Conservation (phyloP, 2,113 vertebrate genomes). For the Rhineura floridana region DNA sequence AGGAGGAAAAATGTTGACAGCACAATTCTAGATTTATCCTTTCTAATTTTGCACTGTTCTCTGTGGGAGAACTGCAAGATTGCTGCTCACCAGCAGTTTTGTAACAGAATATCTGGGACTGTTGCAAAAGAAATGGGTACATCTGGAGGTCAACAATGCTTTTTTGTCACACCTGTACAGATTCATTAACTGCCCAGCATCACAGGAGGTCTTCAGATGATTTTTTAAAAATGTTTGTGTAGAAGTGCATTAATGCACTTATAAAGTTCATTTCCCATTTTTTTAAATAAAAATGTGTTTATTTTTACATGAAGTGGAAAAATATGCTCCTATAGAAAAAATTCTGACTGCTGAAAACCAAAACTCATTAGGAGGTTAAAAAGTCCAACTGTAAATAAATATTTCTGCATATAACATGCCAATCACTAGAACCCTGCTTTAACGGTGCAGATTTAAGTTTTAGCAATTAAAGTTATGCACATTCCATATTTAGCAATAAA, state of each 20-base stretch:
- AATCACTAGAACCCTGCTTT: not conserved
- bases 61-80: conserved; percentile 11
- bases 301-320: conserved; percentile 43
- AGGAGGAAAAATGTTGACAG: conserved; percentile 12
- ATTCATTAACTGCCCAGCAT: conserved; percentile 1
- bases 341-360: conserved; percentile 13
- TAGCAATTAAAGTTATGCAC: conserved; percentile 63
- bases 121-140: not conserved
- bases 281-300: conserved; percentile 15
- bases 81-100: conserved; percentile 5
- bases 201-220: not conserved
- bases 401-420: conserved; percentile 22
- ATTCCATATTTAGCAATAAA: conserved; percentile 63
- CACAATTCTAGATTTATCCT: not conserved
- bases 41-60: conserved; percentile 38
- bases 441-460: conserved; percentile 43
- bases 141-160: conserved; percentile 17
- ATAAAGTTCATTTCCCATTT: accelerated
- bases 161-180: conserved; percentile 4
- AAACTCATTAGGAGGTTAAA: conserved; percentile 30
- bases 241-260: not conserved
- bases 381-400: conserved; percentile 43
- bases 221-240: not conserved
- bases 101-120: conserved; percentile 25
- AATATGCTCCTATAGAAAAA: conserved; percentile 1